Evolutionary conservation across 1,140 invertebrate genomes (phyloP).

Genomic region (Berghia stephanieae): DNA sequence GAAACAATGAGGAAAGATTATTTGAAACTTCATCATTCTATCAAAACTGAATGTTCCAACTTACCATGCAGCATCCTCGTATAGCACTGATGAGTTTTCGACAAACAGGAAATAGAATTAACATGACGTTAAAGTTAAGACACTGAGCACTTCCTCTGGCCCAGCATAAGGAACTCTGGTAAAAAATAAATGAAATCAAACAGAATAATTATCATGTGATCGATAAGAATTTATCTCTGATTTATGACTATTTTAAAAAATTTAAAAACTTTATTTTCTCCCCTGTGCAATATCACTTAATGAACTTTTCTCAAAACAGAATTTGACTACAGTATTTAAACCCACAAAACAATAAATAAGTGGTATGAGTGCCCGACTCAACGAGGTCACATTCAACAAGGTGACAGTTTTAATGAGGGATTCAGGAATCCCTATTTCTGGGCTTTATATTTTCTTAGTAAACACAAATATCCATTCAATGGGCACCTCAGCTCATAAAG

Average conservation of each 20-base stretch:
- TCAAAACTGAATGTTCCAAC: no score
- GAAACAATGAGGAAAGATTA: no score
- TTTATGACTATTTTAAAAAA: neutral
- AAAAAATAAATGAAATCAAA: slow-evolving; percentile 19
- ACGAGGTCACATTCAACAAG: slow-evolving; percentile 25
- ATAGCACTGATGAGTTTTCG: slow-evolving; percentile 62
- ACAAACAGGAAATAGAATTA: slow-evolving; percentile 65
- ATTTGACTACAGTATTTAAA: neutral
- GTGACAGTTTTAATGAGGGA: no score
- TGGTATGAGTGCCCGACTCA: slow-evolving; percentile 39
- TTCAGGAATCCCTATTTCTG: no score
- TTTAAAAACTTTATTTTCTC: neutral
- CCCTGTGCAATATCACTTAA: neutral
- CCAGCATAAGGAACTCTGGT: slow-evolving; percentile 53
- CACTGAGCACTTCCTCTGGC: slow-evolving; percentile 64
- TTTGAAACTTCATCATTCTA: no score
- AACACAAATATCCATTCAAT: no score
- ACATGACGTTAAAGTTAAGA: slow-evolving; percentile 64
- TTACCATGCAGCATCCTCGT: slow-evolving; percentile 55
- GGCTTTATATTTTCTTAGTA: no score
- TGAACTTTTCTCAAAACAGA: neutral
- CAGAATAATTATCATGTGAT: no score
- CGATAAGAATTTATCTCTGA: neutral
- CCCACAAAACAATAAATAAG: slow-evolving; percentile 42
- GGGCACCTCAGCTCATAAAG: no score